Percentiles rank a stretch among this genome's conserved stretches.
phyloP scores from a whole-genome alignment of 2,797 vertebrate genomes.

The Xenentodon cancila region DNA sequence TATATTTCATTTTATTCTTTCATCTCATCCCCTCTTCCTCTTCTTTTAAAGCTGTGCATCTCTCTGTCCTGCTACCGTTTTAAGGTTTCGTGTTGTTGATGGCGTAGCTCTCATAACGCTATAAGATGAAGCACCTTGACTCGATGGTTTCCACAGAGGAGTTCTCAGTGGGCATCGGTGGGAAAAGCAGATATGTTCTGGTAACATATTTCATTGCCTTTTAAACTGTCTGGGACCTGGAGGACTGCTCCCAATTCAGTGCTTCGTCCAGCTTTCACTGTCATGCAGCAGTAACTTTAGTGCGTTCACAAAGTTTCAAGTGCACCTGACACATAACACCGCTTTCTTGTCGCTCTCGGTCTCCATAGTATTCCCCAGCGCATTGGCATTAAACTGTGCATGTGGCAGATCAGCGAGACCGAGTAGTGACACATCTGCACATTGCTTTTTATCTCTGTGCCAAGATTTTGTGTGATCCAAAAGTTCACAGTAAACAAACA shows the following conservation, averaged over 20 bases:
- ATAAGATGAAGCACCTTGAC: conserved; percentile 65
- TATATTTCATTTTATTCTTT: conserved; percentile 55
- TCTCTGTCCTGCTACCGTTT: conserved; percentile 37
- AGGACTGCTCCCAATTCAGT: conserved; percentile 35
- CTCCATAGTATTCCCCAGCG: conserved; percentile 10
- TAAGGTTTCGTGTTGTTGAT: conserved; percentile 64
- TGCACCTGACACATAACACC: conserved; percentile 51
- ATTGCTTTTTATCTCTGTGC: conserved; percentile 18
- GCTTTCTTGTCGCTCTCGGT: conserved; percentile 33
- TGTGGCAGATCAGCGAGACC: conserved; percentile 18
- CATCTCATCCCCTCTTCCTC: conserved; percentile 26
- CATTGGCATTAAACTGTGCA: conserved; percentile 20
- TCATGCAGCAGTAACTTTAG: conserved; percentile 47
- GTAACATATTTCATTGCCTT: conserved; percentile 69
- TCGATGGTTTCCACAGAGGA: conserved; percentile 55
- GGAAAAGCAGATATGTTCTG: conserved; percentile 50
- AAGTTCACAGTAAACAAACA: conserved; percentile 27
- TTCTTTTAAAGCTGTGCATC: neutral
- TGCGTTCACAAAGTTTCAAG: conserved; percentile 36
- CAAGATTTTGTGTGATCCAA: conserved; percentile 21
- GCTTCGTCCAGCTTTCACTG: conserved; percentile 42
- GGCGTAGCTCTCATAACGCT: conserved; percentile 50
- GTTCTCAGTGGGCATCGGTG: conserved; percentile 12
- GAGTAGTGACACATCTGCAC: conserved; percentile 13
- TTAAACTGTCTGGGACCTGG: conserved; percentile 62